phyloP scores from a whole-genome alignment of 2,888 invertebrate genomes.

The Clistopyga incitator region DNA sequence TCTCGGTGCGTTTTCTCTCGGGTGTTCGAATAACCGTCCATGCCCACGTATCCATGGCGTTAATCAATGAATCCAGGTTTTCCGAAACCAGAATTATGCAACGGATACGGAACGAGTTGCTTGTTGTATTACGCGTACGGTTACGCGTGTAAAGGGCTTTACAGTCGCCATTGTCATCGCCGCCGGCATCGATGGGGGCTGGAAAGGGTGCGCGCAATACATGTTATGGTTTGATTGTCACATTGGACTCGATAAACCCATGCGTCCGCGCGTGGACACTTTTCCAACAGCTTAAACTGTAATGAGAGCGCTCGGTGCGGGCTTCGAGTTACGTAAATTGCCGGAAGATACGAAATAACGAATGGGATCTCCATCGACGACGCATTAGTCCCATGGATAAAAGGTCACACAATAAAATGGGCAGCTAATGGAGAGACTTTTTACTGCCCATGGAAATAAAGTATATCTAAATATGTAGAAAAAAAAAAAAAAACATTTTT shows the following conservation, averaged over 20 bases:
- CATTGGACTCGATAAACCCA: too few species aligned
- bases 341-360: background rate
- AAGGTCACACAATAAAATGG: background rate
- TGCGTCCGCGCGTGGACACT: too few species aligned
- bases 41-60: background rate
- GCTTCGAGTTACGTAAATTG: constrained; percentile 8
- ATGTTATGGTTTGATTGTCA: background rate
- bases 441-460: too few species aligned
- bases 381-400: background rate
- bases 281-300: too few species aligned
- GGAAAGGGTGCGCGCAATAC: background rate
- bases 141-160: constrained; percentile 7
- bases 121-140: background rate
- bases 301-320: too few species aligned
- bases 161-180: background rate
- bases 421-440: too few species aligned
- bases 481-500: too few species aligned
- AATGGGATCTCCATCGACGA: background rate
- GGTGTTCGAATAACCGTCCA: background rate
- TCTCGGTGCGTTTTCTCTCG: background rate
- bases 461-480: too few species aligned
- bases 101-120: background rate
- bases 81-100: constrained; percentile 5
- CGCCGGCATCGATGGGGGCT: background rate
- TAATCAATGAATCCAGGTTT: background rate